Conservation (phyloP, 2,113 vertebrate species). For the Python bivittatus region DNA sequence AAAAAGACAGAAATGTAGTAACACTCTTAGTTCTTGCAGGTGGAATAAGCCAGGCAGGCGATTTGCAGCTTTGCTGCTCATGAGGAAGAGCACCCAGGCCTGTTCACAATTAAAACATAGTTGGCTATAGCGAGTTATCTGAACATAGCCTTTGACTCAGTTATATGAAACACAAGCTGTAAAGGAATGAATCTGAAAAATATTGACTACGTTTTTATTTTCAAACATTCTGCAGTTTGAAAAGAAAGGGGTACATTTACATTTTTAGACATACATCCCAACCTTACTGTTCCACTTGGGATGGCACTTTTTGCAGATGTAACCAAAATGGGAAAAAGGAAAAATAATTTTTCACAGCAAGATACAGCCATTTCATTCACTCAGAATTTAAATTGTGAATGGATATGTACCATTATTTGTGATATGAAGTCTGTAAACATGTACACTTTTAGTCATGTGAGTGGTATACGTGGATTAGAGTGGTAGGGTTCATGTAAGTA, state of each 20-base stretch:
- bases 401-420: conserved; percentile 28
- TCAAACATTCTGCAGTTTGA: neutral
- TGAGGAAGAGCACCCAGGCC: neutral
- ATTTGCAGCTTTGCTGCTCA: neutral
- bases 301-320: neutral
- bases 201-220: neutral
- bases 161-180: neutral
- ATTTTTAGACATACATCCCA: conserved; percentile 8
- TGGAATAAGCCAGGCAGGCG: neutral
- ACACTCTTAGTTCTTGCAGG: neutral
- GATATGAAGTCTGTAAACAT: conserved; percentile 1
- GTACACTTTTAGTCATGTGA: neutral
- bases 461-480: neutral
- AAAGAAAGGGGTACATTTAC: neutral
- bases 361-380: neutral
- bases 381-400: neutral
- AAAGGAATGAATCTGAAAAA: neutral
- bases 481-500: neutral
- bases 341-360: neutral
- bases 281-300: neutral
- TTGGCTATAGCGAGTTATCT: neutral
- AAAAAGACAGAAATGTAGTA: neutral
- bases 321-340: neutral
- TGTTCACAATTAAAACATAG: neutral
- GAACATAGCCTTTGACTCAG: neutral